These are phyloP conservation scores for Nemoura dubitans DNA, from an alignment of 2,888 invertebrate species.

Conservation along the genomic window DNA sequence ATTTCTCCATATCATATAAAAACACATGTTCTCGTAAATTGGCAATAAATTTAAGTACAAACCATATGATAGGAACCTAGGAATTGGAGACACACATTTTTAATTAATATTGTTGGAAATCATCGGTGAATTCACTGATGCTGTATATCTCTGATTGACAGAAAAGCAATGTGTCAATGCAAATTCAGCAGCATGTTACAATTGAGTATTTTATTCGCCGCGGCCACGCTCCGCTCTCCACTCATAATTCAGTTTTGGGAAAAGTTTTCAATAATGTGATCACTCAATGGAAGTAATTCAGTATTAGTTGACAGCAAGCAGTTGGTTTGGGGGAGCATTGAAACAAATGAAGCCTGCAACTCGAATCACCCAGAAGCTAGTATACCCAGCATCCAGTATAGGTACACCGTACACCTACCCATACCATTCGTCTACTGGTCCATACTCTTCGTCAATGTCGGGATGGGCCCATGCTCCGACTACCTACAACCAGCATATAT, in stretches of 20 bases:
- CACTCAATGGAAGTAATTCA: constrained; percentile 12
- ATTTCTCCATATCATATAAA: background rate
- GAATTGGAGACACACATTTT: background rate
- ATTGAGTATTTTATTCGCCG: background rate
- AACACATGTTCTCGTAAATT: background rate
- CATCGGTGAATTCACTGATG: background rate
- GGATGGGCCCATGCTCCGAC: background rate
- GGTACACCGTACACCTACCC: too few species aligned
- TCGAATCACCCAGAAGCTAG: background rate
- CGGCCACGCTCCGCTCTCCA: background rate
- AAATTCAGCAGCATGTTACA: background rate
- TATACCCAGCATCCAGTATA: background rate
- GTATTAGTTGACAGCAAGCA: background rate
- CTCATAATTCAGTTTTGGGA: background rate
- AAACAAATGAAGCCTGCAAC: background rate
- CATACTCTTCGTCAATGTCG: background rate
- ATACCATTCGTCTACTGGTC: background rate
- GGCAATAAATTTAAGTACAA: background rate
- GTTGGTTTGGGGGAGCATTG: background rate
- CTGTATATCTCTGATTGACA: background rate
- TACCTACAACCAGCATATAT: background rate
- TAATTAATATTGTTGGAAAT: background rate
- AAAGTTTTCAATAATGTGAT: background rate
- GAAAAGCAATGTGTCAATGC: background rate
- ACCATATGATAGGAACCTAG: background rate